Evolutionary conservation across 2,888 invertebrate species (phyloP).

Genomic region (Pseudeuparius sepicola): DNA sequence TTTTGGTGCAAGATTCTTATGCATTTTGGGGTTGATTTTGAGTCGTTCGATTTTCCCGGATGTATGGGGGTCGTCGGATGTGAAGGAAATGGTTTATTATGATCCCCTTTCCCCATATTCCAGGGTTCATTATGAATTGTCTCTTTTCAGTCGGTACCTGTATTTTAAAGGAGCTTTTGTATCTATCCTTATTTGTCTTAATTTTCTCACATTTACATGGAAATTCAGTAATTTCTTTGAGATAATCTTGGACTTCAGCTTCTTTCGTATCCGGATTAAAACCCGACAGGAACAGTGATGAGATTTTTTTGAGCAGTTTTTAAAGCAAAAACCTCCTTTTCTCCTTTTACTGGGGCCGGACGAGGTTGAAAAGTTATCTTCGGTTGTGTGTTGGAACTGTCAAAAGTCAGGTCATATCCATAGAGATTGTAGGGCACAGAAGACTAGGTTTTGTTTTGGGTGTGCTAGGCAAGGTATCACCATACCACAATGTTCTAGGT

Average conservation of each 20-base stretch:
- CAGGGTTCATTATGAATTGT: neutral
- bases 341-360: too few relatives aligned
- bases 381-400: too few relatives aligned
- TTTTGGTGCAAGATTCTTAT: neutral
- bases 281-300: constrained; percentile 3
- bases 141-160: neutral
- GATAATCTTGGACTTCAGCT: neutral
- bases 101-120: neutral
- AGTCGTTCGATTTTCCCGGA: neutral
- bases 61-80: neutral
- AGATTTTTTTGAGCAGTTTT: too few relatives aligned
- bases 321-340: too few relatives aligned
- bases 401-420: too few relatives aligned
- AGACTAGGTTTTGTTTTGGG: too few relatives aligned
- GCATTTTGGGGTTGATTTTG: constrained; percentile 1
- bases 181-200: neutral
- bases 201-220: constrained; percentile 5
- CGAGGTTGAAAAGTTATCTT: too few relatives aligned
- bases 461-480: too few relatives aligned
- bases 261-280: neutral
- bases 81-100: constrained; percentile 7
- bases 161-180: constrained; percentile 6
- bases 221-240: neutral
- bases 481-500: too few relatives aligned
- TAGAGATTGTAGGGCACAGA: too few relatives aligned